phyloP scores from a whole-genome alignment of 2,797 vertebrate genomes.

The Neostethus bicornis region DNA sequence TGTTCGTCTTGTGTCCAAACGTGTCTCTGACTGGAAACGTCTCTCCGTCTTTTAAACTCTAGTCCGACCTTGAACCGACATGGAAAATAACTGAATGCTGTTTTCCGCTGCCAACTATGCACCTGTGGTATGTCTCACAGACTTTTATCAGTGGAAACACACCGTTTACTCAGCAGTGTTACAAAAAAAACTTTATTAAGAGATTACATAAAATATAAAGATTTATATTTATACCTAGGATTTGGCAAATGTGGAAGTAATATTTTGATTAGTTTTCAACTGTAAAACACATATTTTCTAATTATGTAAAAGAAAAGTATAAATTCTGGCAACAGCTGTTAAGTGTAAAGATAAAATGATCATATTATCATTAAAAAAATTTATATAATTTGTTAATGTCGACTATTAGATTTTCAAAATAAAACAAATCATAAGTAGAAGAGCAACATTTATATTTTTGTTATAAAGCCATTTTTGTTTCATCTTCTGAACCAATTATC shows the following conservation, averaged over 20 bases:
- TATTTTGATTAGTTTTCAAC: too few species aligned
- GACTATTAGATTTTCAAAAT: too few species aligned
- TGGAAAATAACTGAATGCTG: slow-evolving; percentile 22
- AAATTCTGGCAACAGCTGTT: too few species aligned
- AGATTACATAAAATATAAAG: slow-evolving; percentile 13
- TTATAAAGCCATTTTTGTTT: too few species aligned
- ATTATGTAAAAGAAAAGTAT: too few species aligned
- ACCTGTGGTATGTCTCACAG: slow-evolving; percentile 63
- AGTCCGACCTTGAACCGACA: slow-evolving; percentile 36
- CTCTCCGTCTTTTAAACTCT: slow-evolving; percentile 57
- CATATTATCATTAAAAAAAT: too few species aligned
- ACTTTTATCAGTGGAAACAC: slow-evolving; percentile 45
- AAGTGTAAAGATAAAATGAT: too few species aligned
- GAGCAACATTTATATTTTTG: too few species aligned
- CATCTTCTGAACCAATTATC: too few species aligned
- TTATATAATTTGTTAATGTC: too few species aligned
- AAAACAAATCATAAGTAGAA: too few species aligned
- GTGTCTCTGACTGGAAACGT: slow-evolving; percentile 12
- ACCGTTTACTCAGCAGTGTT: slow-evolving; percentile 12
- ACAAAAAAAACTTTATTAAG: slow-evolving; percentile 25
- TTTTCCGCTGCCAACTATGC: slow-evolving; percentile 21
- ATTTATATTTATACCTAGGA: slow-evolving; percentile 4
- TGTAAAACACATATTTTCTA: neutral
- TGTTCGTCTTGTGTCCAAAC: slow-evolving; percentile 43
- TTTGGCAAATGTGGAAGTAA: neutral